Percentiles rank a stretch among this genome's conserved stretches.
These are phyloP conservation scores for Nemotelus pantherinus DNA, from an alignment of 2,888 invertebrate genomes.

Conservation along the genomic window DNA sequence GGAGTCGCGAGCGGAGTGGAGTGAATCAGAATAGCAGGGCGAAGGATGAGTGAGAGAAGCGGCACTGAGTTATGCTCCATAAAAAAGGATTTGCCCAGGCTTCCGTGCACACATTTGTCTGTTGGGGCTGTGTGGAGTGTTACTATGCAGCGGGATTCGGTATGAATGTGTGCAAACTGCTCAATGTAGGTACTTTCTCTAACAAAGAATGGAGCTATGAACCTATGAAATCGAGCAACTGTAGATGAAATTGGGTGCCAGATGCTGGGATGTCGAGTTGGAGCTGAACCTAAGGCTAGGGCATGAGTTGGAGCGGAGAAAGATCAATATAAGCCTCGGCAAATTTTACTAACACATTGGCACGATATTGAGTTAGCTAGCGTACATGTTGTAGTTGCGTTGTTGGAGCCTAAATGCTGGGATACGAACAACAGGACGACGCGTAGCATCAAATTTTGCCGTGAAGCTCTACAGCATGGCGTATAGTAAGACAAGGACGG, in stretches of 20 bases:
- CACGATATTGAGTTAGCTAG: no score
- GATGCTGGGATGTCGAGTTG: not conserved
- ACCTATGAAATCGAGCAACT: not conserved
- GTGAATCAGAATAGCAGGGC: not conserved
- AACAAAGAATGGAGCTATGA: constrained; percentile 28
- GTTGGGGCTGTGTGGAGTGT: constrained; percentile 30
- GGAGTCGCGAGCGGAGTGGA: not conserved
- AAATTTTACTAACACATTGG: constrained; percentile 1
- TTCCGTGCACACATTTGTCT: constrained; percentile 39
- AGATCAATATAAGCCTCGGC: constrained; percentile 38
- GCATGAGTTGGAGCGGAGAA: not conserved
- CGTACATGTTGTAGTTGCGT: no score
- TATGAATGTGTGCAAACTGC: constrained; percentile 36
- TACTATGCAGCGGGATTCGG: constrained; percentile 3
- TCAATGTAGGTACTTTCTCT: not conserved
- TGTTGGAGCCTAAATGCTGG: no score
- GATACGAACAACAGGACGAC: no score
- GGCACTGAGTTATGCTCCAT: constrained; percentile 34
- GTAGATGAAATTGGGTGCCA: not conserved
- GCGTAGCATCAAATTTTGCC: no score
- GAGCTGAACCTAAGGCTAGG: not conserved
- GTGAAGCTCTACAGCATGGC: no score
- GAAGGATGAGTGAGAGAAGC: not conserved
- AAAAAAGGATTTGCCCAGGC: constrained; percentile 43
- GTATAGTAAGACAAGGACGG: not conserved